These are phyloP conservation scores for Graphium colonna DNA, from an alignment of 2,888 invertebrate species.

Conservation along the genomic window DNA sequence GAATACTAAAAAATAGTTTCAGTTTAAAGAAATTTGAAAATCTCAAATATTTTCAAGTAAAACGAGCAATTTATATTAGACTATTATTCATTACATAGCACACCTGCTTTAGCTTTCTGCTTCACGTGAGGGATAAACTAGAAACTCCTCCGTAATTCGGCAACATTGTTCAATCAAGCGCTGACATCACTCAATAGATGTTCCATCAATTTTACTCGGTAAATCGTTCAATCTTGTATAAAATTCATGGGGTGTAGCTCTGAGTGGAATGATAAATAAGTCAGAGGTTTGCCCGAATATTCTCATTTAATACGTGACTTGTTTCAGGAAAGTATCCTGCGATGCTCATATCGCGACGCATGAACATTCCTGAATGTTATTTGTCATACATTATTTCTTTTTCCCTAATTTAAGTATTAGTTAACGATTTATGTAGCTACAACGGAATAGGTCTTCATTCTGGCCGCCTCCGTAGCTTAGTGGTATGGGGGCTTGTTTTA, in stretches of 20 bases:
- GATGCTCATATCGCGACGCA: slow-evolving; percentile 69
- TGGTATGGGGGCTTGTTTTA: no score
- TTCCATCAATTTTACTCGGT: slow-evolving; percentile 76
- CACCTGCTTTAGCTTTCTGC: not conserved
- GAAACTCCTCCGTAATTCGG: slow-evolving; percentile 28
- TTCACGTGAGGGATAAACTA: slow-evolving; percentile 15
- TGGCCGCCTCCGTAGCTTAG: no score
- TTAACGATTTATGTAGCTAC: slow-evolving; percentile 44
- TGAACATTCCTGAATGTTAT: slow-evolving; percentile 61
- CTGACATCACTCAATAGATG: slow-evolving; percentile 72
- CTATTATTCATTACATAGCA: not conserved
- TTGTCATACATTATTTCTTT: slow-evolving; percentile 50
- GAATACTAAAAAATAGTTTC: no score
- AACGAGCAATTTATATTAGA: no score
- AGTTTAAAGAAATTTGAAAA: no score
- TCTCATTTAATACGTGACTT: slow-evolving; percentile 80
- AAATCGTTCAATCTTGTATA: slow-evolving; percentile 80
- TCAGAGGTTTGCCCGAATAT: slow-evolving; percentile 76
- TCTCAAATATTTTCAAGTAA: no score
- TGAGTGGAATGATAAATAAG: slow-evolving; percentile 79
- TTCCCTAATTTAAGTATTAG: no score
- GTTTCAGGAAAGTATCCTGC: slow-evolving; percentile 69
- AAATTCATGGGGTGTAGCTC: slow-evolving; percentile 78
- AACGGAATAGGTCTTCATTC: no score
- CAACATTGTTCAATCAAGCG: slow-evolving; percentile 62